phyloP scores from a whole-genome alignment of 2,113 vertebrate genomes.

The Parus major region DNA sequence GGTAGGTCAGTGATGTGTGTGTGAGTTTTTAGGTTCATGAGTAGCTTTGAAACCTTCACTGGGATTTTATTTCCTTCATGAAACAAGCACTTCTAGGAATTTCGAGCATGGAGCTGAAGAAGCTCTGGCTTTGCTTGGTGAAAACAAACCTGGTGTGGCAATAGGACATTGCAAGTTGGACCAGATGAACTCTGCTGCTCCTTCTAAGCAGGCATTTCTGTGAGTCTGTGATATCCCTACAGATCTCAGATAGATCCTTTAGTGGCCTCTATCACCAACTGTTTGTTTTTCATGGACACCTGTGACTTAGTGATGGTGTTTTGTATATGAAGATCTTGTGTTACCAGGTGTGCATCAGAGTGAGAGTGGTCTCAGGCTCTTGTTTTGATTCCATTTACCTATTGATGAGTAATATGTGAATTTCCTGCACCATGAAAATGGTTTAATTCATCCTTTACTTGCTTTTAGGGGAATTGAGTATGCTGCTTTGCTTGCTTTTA shows the following conservation, averaged over 20 bases:
- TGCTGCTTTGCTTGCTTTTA: background rate
- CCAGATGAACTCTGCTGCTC: background rate
- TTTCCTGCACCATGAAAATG: background rate
- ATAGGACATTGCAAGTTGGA: background rate
- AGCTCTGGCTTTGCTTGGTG: background rate
- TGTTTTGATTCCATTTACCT: background rate
- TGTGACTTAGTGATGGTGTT: background rate
- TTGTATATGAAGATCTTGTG: background rate
- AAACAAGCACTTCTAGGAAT: background rate
- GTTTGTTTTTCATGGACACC: background rate
- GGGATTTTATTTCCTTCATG: background rate
- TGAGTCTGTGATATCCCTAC: background rate
- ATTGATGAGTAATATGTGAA: background rate
- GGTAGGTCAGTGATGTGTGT: background rate
- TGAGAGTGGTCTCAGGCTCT: background rate
- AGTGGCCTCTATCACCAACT: rapidly evolving
- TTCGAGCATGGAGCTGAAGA: rapidly evolving
- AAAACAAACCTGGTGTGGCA: background rate
- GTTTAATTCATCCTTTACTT: background rate
- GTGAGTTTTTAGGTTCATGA: background rate
- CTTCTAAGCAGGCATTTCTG: background rate
- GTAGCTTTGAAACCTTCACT: background rate
- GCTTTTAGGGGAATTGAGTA: background rate
- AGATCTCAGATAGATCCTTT: background rate
- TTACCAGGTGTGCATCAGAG: background rate